Conservation (phyloP, 1,140 invertebrate species). For the Philopotamus ludificatus region DNA sequence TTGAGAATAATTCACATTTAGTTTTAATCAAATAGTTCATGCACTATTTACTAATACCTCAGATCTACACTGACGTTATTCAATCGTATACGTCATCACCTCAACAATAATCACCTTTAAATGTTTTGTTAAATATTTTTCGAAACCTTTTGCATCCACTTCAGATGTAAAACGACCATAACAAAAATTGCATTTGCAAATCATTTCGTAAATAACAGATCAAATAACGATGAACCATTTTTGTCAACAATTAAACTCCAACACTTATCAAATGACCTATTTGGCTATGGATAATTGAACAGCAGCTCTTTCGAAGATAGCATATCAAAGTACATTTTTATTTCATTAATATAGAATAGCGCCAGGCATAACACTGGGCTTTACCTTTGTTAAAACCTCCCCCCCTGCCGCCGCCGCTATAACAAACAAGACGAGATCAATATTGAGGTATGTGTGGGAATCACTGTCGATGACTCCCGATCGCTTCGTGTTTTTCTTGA, state of each 20-base stretch:
- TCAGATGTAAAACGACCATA: too few relatives aligned
- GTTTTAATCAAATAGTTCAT: too few relatives aligned
- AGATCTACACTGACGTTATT: too few relatives aligned
- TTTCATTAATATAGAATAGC: constrained; percentile 39
- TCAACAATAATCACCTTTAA: too few relatives aligned
- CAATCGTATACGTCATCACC: too few relatives aligned
- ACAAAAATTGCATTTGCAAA: neutral
- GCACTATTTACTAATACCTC: too few relatives aligned
- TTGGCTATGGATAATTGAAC: neutral
- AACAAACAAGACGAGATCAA: constrained; percentile 75
- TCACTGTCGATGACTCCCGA: constrained; percentile 60
- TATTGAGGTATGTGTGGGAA: constrained; percentile 66
- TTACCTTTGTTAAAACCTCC: constrained; percentile 88
- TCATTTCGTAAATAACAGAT: neutral
- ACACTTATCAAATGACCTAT: constrained; percentile 11
- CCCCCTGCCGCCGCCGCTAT: constrained; percentile 81
- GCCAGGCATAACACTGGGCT: constrained; percentile 62
- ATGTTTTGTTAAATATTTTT: too few relatives aligned
- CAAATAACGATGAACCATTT: too few relatives aligned
- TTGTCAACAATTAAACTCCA: constrained; percentile 14
- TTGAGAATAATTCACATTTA: too few relatives aligned
- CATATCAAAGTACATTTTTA: constrained; percentile 40
- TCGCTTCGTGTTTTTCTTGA: constrained; percentile 61
- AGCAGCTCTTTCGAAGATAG: constrained; percentile 33
- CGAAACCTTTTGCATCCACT: too few relatives aligned